Conservation (phyloP, 2,113 vertebrate genomes). For the Aegithalos caudatus region DNA sequence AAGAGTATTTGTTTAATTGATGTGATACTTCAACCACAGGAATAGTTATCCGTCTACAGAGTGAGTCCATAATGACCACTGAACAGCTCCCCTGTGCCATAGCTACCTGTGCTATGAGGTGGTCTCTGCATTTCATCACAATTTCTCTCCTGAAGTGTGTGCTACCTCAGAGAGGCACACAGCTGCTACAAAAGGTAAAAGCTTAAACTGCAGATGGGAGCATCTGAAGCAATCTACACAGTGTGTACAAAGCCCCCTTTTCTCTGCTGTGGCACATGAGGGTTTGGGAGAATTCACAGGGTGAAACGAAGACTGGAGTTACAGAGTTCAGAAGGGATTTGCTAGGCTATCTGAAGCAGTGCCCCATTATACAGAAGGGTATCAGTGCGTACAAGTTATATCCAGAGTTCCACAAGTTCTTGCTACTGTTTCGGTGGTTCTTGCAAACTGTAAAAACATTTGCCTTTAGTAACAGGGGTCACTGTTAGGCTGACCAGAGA, state of each 20-base stretch:
- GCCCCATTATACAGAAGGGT: neutral
- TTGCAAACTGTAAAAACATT: neutral
- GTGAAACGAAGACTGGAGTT: neutral
- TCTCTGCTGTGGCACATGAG: neutral
- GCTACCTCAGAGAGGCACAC: neutral
- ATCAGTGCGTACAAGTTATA: neutral
- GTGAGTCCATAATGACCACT: neutral
- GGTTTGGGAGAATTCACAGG: neutral
- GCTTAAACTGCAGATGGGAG: neutral
- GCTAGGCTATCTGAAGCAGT: neutral
- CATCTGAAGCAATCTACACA: neutral
- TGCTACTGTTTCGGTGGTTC: neutral
- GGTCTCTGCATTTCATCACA: neutral
- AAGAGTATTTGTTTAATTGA: neutral
- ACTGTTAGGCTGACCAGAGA: neutral
- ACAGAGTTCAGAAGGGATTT: neutral
- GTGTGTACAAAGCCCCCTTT: neutral
- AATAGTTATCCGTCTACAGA: neutral
- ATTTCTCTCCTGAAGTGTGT: neutral
- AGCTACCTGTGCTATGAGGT: neutral
- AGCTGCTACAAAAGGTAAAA: neutral
- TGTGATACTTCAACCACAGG: neutral
- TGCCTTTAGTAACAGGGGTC: neutral
- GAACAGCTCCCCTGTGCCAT: neutral
- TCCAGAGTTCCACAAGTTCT: neutral